Base-by-base conservation (phyloP, 2,113 vertebrate species). In the Daphoenositta chrysoptera region DNA sequence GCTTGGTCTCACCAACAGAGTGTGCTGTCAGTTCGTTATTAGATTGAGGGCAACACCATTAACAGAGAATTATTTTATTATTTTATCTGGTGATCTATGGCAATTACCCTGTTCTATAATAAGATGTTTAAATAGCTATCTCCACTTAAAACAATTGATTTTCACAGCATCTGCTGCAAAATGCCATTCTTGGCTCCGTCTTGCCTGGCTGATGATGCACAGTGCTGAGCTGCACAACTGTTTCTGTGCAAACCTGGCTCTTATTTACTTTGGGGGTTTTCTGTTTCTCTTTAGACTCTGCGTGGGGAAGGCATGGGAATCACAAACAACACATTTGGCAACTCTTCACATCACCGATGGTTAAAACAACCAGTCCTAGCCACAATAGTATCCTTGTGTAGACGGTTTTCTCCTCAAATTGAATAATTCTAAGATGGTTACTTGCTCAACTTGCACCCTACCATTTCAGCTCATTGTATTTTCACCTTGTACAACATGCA, bases 141-240 rank as follows among this genome's bases (percentile, higher is more conserved):
- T 83, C 40, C 18, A 56, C 51, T 91, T 37, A 70, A 75, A 87
- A 3, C 73, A 73, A 84, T 44, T 75, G 77, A 61, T 83, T 89
- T 96, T 53, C 66, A 51, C 51, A 82, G 92, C 88, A 90, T 94
- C 95, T 94, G 93, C 83, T 95, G 30, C 75, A 80, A 45, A 82
- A 88, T 58, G 61, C 77, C 44, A 19, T 80, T 96, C 93, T 82
- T 94, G 77, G 91, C 95, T 90, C 48, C 3, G 3, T 57, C 45
- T 64, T 72, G 45, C 83, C 51, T 73, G 40, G 37, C 65, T 75
- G 93, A 88, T 63, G 83, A 61, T 91, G 89, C 42, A 61, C 93
- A 94, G 92, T 66, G 75, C 85, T 47, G 81, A 75, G 77, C 79
- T 54, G 57, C 68, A 71, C 58, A 84, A 93, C 80, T 93, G 68